Conservation (phyloP, 2,888 invertebrate species). For the Hirtodrosophila cameraria region DNA sequence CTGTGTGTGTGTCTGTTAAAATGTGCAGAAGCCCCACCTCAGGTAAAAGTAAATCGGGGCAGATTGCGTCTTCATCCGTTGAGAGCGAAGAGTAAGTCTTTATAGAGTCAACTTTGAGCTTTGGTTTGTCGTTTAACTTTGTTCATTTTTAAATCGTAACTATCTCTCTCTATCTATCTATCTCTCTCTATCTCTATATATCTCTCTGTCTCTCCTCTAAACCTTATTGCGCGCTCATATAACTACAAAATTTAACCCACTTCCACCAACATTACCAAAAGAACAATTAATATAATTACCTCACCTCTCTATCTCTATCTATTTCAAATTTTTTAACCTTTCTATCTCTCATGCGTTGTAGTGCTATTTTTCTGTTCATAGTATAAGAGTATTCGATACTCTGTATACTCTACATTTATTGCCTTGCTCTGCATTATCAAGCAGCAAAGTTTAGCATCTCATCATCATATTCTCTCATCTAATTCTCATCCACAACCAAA, state of each 20-base stretch:
- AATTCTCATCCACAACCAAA: constrained; percentile 21
- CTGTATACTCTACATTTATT: constrained; percentile 37
- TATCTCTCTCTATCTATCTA: constrained; percentile 29
- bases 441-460: constrained; percentile 32
- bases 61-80: constrained; percentile 81
- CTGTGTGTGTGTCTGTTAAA: constrained; percentile 59
- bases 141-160: constrained; percentile 70
- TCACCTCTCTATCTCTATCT: constrained; percentile 13
- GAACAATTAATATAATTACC: constrained; percentile 23
- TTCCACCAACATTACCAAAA: constrained; percentile 16
- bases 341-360: constrained; percentile 42
- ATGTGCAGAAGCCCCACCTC: constrained; percentile 82
- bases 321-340: constrained; percentile 7
- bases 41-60: constrained; percentile 82
- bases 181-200: constrained; percentile 37
- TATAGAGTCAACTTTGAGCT: constrained; percentile 64
- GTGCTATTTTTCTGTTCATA: constrained; percentile 49
- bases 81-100: constrained; percentile 83
- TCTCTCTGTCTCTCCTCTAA: constrained; percentile 28
- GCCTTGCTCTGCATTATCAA: constrained; percentile 63
- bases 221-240: constrained; percentile 40
- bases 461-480: constrained; percentile 16
- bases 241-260: constrained; percentile 26
- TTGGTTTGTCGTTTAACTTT: constrained; percentile 69
- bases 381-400: too few species aligned